A percentile compares a stretch with the other conserved stretches of the same genome.
Conservation (phyloP, 1,140 invertebrate genomes). For the Pectinophora gossypiella region DNA sequence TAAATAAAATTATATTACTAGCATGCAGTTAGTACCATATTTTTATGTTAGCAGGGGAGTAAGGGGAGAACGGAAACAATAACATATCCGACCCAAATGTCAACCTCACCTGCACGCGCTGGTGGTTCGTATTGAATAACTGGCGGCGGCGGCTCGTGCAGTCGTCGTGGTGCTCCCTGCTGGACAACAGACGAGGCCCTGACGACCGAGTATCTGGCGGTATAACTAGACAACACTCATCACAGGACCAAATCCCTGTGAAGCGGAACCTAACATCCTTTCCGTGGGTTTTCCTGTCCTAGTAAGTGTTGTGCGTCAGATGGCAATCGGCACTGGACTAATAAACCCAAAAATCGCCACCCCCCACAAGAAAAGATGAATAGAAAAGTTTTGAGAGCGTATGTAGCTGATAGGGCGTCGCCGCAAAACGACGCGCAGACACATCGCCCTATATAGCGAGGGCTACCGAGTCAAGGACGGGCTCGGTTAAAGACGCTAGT, state of each 20-base stretch:
- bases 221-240: slow-evolving; percentile 5
- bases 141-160: neutral
- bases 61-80: too few species aligned
- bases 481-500: slow-evolving; percentile 17
- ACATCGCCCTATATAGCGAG: slow-evolving; percentile 17
- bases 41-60: too few species aligned
- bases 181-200: slow-evolving; percentile 12
- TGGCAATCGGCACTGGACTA: slow-evolving; percentile 7
- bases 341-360: slow-evolving; percentile 5
- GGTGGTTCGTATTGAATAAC: neutral
- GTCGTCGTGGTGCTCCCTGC: slow-evolving; percentile 7
- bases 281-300: slow-evolving; percentile 3
- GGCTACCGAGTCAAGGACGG: slow-evolving; percentile 15
- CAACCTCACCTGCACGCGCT: slow-evolving; percentile 17
- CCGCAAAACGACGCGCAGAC: slow-evolving; percentile 17
- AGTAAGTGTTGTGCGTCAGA: slow-evolving; percentile 7
- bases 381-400: slow-evolving; percentile 1
- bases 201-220: slow-evolving; percentile 12
- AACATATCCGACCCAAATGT: slow-evolving; percentile 12
- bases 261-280: neutral
- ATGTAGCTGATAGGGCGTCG: slow-evolving; percentile 6
- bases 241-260: slow-evolving; percentile 1
- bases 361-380: neutral
- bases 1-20: too few species aligned
- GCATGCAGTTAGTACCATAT: too few species aligned